Conservation (phyloP, 2,113 vertebrate species). For the Apodemus sylvaticus region DNA sequence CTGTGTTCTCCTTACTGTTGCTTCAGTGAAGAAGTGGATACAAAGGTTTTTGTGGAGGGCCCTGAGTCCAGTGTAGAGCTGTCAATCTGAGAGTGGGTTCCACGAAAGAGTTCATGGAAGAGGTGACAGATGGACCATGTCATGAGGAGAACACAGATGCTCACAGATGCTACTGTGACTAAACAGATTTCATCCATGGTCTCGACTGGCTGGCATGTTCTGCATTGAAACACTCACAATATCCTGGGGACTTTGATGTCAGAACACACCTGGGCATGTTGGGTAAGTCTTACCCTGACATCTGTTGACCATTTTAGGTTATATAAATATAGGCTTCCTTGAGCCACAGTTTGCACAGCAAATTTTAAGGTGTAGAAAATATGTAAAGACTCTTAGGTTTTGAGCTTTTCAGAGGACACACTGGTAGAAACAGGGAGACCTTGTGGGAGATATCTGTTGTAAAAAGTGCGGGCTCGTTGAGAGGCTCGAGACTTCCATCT, state of each 20-base stretch:
- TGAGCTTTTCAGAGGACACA: background rate
- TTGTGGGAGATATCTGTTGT: background rate
- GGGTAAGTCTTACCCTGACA: background rate
- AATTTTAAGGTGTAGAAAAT: background rate
- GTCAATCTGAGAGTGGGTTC: background rate
- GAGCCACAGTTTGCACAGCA: background rate
- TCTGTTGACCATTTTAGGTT: background rate
- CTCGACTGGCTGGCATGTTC: background rate
- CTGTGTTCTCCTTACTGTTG: background rate
- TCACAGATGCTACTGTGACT: background rate
- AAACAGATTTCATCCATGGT: background rate
- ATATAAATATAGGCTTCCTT: background rate
- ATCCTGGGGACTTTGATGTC: background rate
- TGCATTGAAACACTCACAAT: background rate
- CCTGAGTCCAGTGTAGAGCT: background rate
- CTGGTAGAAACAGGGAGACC: background rate
- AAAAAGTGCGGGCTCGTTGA: background rate
- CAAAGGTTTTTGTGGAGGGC: background rate
- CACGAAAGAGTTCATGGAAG: background rate
- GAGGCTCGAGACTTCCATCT: background rate
- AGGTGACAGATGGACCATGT: background rate
- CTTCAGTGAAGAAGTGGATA: background rate
- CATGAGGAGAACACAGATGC: background rate
- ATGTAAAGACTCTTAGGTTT: background rate
- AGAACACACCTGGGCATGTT: background rate